Base-by-base conservation (phyloP, 2,113 vertebrate species). In the Gobio gobio region DNA sequence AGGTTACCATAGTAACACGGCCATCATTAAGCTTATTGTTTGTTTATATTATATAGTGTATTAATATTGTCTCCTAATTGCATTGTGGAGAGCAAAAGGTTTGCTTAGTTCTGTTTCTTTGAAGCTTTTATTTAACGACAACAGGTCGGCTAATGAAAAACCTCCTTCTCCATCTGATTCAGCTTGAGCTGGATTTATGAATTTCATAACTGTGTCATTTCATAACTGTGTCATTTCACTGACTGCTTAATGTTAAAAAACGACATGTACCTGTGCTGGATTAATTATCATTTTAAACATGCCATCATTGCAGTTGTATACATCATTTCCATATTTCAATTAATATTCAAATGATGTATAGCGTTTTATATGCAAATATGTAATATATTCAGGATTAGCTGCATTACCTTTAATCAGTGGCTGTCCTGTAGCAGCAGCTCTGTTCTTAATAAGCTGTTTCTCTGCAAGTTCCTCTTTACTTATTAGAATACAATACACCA, bases 341-440 rank as follows among this genome's bases (percentile, higher is more conserved):
- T 93, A 93, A 92, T 94, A 94, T 94, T 94, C 90, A 92, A 93
- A 94, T 94, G 91, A 91, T 90, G 90, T 89, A 84, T 93, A 90
- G 85, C 89, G 89, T 91, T 93, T 93, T 90, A 91, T 93, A 94
- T 94, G 92, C 92, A 93, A 90, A 94, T 93, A 66, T 91, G 88
- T 93, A 94, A 94, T 94, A 93, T 93, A 94, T 93, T 94, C 93
- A 92, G 93, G 94, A 94, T 94, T 94, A 95, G 93, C 92, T 94
- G 90, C 90, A 93, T 94, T 93, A 92, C 91, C 92, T 88, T 94
- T 93, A 93, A 93, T 92, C 93, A 93, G 86, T 93, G 91, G 88
- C 91, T 83, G 90, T 91, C 90, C 90, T 89, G 90, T 75, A 72
- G 90, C 92, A 93, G 93, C 94, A 94, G 91, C 91, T 64, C 45